Evolutionary conservation across 2,113 vertebrate species (phyloP).

Genomic region (Ictalurus furcatus): DNA sequence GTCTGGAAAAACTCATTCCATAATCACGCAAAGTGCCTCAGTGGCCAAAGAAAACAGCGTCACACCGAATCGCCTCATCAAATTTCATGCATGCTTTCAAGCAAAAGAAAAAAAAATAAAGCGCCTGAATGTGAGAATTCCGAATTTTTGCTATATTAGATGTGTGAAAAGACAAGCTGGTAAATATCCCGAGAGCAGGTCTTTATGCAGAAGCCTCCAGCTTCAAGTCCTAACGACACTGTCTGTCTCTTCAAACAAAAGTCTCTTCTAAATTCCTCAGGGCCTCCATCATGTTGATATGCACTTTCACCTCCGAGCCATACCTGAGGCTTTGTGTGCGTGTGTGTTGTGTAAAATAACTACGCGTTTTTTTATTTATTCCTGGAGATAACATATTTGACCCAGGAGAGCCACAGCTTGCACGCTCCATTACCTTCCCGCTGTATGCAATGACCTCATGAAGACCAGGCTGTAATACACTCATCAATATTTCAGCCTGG

Average conservation of each 20-base stretch:
- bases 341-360: constrained; percentile 16
- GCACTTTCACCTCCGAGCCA: constrained; percentile 46
- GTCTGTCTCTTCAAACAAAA: constrained; percentile 26
- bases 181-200: constrained; percentile 34
- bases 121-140: constrained; percentile 37
- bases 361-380: constrained; percentile 38
- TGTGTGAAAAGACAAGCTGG: constrained; percentile 51
- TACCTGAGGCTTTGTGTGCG: constrained; percentile 47
- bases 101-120: neutral
- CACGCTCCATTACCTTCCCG: constrained; percentile 51
- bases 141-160: constrained; percentile 26
- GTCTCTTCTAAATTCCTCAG: constrained; percentile 46
- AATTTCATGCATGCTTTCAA: constrained; percentile 52
- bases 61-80: constrained; percentile 60
- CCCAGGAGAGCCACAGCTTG: constrained; percentile 47
- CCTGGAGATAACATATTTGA: constrained; percentile 40
- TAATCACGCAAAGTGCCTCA: constrained; percentile 43
- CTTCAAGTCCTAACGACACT: neutral
- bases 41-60: constrained; percentile 66
- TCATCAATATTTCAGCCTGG: constrained; percentile 56
- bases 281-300: constrained; percentile 42
- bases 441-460: constrained; percentile 54
- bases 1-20: constrained; percentile 62
- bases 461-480: constrained; percentile 46
- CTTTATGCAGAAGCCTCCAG: constrained; percentile 27